Evolutionary conservation across 64 coral and sea anemone species (phyloP).

Genomic region (Stylophora pistillata): DNA sequence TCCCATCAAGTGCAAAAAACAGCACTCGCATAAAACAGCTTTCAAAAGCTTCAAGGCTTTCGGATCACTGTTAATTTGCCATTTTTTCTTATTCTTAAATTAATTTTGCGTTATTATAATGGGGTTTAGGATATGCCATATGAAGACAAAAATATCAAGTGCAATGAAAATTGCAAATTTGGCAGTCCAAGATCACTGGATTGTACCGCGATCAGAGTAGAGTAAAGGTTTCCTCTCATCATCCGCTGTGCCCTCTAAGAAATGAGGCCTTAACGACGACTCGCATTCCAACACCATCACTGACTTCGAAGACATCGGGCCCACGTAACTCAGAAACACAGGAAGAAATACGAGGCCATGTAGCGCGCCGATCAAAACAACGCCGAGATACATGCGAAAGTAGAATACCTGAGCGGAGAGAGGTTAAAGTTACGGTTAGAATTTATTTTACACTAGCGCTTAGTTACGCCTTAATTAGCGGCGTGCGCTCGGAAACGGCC

Average conservation of each 20-base stretch:
- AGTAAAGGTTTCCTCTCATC: constrained; percentile 15
- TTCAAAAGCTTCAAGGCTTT: too few relatives aligned
- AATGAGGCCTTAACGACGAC: not conserved
- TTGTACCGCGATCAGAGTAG: not conserved
- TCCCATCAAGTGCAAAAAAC: too few relatives aligned
- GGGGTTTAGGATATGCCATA: too few relatives aligned
- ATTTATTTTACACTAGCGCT: not conserved
- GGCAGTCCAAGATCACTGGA: not conserved
- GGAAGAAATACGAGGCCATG: constrained; percentile 91
- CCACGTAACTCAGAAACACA: constrained; percentile 86
- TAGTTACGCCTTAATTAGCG: not conserved
- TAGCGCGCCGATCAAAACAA: constrained; percentile 82
- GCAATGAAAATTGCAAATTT: too few relatives aligned
- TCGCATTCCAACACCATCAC: not conserved
- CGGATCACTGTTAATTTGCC: too few relatives aligned
- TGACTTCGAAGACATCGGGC: constrained; percentile 36
- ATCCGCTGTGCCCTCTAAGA: not conserved
- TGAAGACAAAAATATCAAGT: too few relatives aligned
- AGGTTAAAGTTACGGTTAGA: constrained; percentile 21
- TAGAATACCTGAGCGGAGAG: constrained; percentile 83
- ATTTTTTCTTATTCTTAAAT: too few relatives aligned
- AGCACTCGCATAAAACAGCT: too few relatives aligned
- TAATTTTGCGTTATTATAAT: too few relatives aligned
- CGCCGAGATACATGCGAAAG: constrained; percentile 96
- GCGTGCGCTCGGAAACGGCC: not conserved